Conservation (phyloP, 2,888 invertebrate species). For the Nebria brevicollis region DNA sequence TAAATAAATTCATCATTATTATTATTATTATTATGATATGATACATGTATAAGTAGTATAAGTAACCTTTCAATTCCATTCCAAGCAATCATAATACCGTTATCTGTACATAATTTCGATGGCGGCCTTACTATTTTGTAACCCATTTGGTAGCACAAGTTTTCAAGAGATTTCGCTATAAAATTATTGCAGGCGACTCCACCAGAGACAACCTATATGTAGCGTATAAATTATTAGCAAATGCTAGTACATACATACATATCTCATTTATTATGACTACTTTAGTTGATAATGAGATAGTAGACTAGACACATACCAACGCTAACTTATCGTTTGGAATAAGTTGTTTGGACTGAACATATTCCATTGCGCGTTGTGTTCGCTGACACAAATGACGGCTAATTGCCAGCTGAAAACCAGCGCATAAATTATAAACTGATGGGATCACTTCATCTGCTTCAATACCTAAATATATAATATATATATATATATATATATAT, state of each 20-base stretch:
- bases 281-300: no score
- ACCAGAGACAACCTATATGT: conserved; percentile 83
- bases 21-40: no score
- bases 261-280: conserved; percentile 11
- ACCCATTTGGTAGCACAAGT: conserved; percentile 73
- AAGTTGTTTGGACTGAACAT: conserved; percentile 69
- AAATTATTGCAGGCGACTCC: conserved; percentile 95
- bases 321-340: conserved; percentile 69
- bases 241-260: no score
- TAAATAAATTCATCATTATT: conserved; percentile 28
- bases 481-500: neutral
- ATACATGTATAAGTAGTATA: neutral
- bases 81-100: conserved; percentile 99
- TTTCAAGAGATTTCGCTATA: conserved; percentile 75
- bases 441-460: conserved; percentile 78
- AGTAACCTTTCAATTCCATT: conserved; percentile 87
- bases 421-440: conserved; percentile 83
- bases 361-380: conserved; percentile 85
- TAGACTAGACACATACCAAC: conserved; percentile 70
- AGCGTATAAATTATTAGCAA: no score
- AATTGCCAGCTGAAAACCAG: conserved; percentile 79
- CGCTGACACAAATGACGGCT: conserved; percentile 84
- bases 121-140: conserved; percentile 81
- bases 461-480: conserved; percentile 53
- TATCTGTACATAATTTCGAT: conserved; percentile 91